phyloP scores from a whole-genome alignment of 2,113 vertebrate species.

The Casuarius casuarius region DNA sequence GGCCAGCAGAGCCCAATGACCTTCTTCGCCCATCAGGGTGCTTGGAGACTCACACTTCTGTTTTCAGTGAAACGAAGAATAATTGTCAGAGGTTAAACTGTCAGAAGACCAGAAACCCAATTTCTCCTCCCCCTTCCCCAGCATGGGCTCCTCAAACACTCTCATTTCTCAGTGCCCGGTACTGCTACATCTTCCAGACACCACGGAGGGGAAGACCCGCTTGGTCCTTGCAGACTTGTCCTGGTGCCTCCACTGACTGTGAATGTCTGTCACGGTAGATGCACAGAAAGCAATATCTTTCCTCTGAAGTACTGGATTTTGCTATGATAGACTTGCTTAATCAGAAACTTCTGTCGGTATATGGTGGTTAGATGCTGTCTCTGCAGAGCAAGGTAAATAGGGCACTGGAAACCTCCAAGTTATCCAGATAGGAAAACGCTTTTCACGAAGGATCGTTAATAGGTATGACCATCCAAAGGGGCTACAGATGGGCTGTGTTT shows the following conservation, averaged over 20 bases:
- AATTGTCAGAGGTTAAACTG: neutral
- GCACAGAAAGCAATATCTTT: neutral
- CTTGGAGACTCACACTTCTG: neutral
- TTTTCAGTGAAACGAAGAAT: neutral
- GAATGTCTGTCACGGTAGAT: neutral
- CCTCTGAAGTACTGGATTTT: neutral
- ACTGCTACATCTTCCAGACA: neutral
- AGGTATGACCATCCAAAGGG: neutral
- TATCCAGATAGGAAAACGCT: neutral
- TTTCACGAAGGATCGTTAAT: neutral
- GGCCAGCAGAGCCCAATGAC: no score
- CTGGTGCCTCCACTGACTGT: neutral
- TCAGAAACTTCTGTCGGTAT: accelerated
- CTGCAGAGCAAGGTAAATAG: neutral
- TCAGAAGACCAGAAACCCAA: neutral
- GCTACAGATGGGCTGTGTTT: accelerated
- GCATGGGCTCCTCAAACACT: neutral
- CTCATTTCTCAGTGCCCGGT: accelerated
- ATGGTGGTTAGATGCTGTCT: neutral
- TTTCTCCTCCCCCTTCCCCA: neutral
- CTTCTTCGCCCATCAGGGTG: neutral
- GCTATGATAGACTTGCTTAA: neutral
- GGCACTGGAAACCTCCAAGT: accelerated
- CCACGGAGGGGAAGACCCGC: accelerated
- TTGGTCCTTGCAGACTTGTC: neutral